Evolutionary conservation across 2,797 vertebrate genomes (phyloP).

Genomic region (Paedocypris micromegethes): DNA sequence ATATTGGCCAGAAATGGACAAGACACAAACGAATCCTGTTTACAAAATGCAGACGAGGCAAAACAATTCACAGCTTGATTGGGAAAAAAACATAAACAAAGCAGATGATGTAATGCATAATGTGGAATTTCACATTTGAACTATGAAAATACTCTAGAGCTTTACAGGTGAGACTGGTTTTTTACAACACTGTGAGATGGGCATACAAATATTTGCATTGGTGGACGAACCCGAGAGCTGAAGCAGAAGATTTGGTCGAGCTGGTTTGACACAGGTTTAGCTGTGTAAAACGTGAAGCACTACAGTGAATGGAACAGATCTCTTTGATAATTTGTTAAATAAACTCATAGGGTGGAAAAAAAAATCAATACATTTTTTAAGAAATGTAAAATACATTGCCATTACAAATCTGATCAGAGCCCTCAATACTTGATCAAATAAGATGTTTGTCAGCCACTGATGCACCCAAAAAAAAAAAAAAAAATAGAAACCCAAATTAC

Average conservation of each 20-base stretch:
- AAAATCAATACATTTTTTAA: conserved; percentile 36
- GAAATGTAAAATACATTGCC: conserved; percentile 33
- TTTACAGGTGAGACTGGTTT: conserved; percentile 14
- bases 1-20: conserved; percentile 12
- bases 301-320: conserved; percentile 29
- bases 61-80: conserved; percentile 25
- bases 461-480: conserved; percentile 2
- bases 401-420: conserved; percentile 35
- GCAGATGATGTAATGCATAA: conserved; percentile 21
- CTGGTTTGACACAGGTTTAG: conserved; percentile 54
- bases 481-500: not conserved
- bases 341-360: conserved; percentile 24
- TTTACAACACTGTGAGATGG: conserved; percentile 15
- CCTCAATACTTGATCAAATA: conserved; percentile 30
- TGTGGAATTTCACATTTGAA: conserved; percentile 41
- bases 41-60: conserved; percentile 6
- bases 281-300: conserved; percentile 40
- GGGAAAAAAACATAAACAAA: conserved; percentile 3
- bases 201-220: conserved; percentile 8
- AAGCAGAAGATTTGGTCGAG: conserved; percentile 58
- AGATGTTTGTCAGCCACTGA: not conserved
- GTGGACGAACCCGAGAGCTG: conserved; percentile 23
- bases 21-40: conserved; percentile 15
- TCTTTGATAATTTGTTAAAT: not conserved
- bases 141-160: conserved; percentile 20